phyloP scores from a whole-genome alignment of 2,888 invertebrate species.

The Ptycholaimellus sp. region DNA sequence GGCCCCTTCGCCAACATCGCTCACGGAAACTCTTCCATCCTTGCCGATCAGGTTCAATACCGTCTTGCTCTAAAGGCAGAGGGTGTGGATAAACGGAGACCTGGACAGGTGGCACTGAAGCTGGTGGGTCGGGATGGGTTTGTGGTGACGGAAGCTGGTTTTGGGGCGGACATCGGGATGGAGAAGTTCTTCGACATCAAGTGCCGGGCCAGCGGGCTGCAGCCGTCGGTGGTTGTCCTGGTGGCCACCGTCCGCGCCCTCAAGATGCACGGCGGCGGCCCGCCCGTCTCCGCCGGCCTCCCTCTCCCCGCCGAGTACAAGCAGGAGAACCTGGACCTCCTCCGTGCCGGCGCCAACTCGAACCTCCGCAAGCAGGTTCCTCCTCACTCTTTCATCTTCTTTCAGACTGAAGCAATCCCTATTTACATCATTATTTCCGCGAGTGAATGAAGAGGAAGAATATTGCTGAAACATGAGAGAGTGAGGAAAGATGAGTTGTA shows the following conservation, averaged over 20 bases:
- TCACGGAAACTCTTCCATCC: conserved; percentile 83
- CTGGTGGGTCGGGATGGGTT: conserved; percentile 67
- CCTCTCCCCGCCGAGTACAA: conserved; percentile 59
- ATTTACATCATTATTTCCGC: too few relatives aligned
- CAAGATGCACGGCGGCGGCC: conserved; percentile 97
- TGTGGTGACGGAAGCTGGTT: conserved; percentile 90
- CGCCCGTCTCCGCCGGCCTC: conserved; percentile 47
- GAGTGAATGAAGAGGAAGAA: background rate
- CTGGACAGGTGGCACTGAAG: conserved; percentile 46
- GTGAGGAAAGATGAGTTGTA: conserved; percentile 26
- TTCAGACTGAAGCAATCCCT: background rate
- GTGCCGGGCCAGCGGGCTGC: conserved; percentile 44
- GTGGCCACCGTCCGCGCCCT: conserved; percentile 78
- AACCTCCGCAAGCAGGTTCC: conserved; percentile 52
- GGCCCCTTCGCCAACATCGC: conserved; percentile 96
- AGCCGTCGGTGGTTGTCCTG: conserved; percentile 65
- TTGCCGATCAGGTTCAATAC: conserved; percentile 52
- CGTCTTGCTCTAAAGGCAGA: background rate
- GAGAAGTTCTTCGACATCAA: conserved; percentile 24
- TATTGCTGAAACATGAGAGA: background rate
- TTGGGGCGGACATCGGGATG: conserved; percentile 73
- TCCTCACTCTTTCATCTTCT: background rate
- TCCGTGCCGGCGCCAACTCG: conserved; percentile 52
- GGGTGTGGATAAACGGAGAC: background rate
- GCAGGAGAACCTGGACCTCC: conserved; percentile 50